Base-by-base conservation (phyloP, 2,888 invertebrate species). In the Phortica okadai region DNA sequence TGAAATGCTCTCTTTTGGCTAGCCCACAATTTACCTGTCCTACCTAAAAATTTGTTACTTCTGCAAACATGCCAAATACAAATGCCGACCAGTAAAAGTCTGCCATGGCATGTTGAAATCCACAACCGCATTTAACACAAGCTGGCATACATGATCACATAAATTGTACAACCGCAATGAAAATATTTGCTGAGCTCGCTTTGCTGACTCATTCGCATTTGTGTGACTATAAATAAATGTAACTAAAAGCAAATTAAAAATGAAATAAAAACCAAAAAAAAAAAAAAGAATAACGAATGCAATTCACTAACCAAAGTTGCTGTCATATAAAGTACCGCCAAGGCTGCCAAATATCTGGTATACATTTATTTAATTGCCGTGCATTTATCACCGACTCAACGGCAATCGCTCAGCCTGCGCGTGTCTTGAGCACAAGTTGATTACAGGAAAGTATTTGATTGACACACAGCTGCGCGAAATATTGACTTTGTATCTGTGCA, bases 321-420 rank as follows among this genome's bases (percentile, higher is more conserved):
- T 11, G 33, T 33, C 33, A 33, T 1, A 33, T 1, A 33, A 50
- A 50, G 50, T 14, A 50, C 14, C 2, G 3, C 14, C 5, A 50
- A 14, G 14, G 50, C 6, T 50, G 50, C 50, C 8, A 50, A 50
- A 3, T 50, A 50, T 14, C 6, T 50, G 14, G 44, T 2, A 67
- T 42, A 44, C 44, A 67, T 67, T 67, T 44, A 14, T 41, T 42
- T 42, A 67, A 50, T 50, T 14, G 44, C 8, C 67, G 42, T n/a
- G 67, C 67, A 67, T 67, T 67, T 67, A 67, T 67, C 67, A 67
- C 67, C 44, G 67, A n/a, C 67, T 44, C n/a, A 44, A 67, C 14
- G 16, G 50, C 50, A 50, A 50, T 50, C 50, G 14, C 50, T 50
- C 50, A 11, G 50, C 14, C 8, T 14, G 6, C 10, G 45, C 6